phyloP scores from a whole-genome alignment of 2,888 invertebrate species.

The Erebia ligea region DNA sequence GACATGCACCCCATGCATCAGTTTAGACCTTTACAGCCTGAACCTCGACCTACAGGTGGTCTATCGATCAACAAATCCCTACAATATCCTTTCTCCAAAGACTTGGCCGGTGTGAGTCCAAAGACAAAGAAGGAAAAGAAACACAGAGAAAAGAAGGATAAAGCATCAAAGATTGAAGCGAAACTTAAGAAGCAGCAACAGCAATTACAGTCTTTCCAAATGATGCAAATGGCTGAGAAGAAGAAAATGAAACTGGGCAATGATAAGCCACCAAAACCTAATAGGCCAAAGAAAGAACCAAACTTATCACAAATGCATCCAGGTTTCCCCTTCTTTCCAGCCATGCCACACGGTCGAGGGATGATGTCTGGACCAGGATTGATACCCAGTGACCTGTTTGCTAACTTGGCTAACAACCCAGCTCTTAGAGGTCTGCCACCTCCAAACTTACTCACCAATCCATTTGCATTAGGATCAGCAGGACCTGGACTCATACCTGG shows the following conservation, averaged over 20 bases:
- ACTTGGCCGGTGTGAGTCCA: conserved; percentile 80
- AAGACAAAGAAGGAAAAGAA: conserved; percentile 84
- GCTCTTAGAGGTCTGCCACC: conserved; percentile 70
- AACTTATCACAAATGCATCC: conserved; percentile 71
- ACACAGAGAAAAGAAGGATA: conserved; percentile 80
- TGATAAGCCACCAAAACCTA: conserved; percentile 65
- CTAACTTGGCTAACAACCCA: conserved; percentile 73
- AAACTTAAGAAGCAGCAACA: conserved; percentile 78
- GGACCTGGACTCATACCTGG: conserved; percentile 86
- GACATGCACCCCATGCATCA: conserved; percentile 60
- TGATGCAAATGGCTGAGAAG: conserved; percentile 66
- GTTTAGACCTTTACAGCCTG: conserved; percentile 51
- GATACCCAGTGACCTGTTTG: conserved; percentile 71
- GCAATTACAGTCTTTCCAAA: conserved; percentile 67
- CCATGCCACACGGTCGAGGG: conserved; percentile 77
- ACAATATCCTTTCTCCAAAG: conserved; percentile 77
- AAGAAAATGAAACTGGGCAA: conserved; percentile 65
- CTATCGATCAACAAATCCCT: conserved; percentile 74
- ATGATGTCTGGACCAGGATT: conserved; percentile 81
- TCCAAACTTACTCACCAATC: conserved; percentile 75
- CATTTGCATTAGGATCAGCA: conserved; percentile 78
- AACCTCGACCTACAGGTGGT: conserved; percentile 61
- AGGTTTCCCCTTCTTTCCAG: conserved; percentile 75
- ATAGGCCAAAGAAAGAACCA: conserved; percentile 71
- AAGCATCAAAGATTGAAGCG: conserved; percentile 73